Conservation (phyloP, 1,140 invertebrate species). For the Sycobia sp. region DNA sequence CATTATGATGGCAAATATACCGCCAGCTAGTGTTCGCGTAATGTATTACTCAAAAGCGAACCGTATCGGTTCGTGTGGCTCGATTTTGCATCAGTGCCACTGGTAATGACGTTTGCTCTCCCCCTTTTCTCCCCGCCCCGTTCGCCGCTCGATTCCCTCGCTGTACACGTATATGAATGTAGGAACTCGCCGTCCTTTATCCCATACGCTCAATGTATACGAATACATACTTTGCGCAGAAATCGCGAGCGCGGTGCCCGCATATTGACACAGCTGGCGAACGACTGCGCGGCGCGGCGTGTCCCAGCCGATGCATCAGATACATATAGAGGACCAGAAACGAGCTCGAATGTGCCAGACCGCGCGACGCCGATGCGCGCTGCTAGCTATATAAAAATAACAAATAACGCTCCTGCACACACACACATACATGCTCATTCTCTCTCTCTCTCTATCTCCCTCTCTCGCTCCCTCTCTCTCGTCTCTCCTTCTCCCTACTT, state of each 20-base stretch:
- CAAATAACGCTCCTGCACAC: no score
- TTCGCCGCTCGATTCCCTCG: neutral
- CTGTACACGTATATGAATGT: no score
- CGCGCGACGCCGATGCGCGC: neutral
- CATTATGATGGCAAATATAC: no score
- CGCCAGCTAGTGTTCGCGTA: neutral
- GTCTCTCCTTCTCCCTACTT: neutral
- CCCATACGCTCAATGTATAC: no score
- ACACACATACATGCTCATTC: no score
- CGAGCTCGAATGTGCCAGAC: neutral
- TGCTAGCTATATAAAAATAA: no score
- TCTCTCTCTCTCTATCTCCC: no score
- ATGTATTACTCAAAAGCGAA: slow-evolving; percentile 20
- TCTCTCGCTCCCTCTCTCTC: no score
- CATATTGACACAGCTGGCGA: slow-evolving; percentile 27
- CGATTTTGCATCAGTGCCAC: slow-evolving; percentile 33
- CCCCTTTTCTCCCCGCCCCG: no score
- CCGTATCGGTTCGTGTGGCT: slow-evolving; percentile 1
- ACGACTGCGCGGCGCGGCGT: neutral
- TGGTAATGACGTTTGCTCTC: slow-evolving; percentile 31
- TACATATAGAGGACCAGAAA: neutral
- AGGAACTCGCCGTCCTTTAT: neutral
- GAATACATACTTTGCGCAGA: neutral
- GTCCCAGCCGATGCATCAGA: no score
- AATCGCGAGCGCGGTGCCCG: slow-evolving; percentile 7